phyloP scores from a whole-genome alignment of 2,888 invertebrate species.

The Automeris io region DNA sequence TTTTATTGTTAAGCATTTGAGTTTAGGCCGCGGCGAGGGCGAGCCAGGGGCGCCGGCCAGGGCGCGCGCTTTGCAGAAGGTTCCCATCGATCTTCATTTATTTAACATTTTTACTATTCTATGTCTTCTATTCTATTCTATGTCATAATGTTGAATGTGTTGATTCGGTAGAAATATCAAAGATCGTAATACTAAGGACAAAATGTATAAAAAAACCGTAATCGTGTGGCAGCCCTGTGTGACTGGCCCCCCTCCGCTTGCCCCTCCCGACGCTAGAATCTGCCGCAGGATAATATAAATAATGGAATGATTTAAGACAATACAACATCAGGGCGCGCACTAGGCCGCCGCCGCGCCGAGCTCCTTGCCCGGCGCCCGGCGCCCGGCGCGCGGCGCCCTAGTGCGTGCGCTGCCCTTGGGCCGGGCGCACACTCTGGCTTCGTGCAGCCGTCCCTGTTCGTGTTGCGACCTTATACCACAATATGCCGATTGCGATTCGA shows the following conservation, averaged over 20 bases:
- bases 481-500: too few species aligned
- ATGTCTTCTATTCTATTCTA: too few species aligned
- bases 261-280: neutral
- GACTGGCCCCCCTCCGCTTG: neutral
- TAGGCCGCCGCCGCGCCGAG: neutral
- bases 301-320: conserved; percentile 3
- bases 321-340: conserved; percentile 1
- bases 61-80: neutral
- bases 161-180: too few species aligned
- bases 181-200: neutral
- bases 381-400: too few species aligned
- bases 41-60: neutral
- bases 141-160: too few species aligned
- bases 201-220: neutral
- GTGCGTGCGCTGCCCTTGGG: too few species aligned
- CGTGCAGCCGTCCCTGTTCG: too few species aligned
- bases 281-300: neutral
- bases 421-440: too few species aligned
- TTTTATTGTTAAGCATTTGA: conserved; percentile 2
- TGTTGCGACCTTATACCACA: too few species aligned
- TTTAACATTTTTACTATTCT: neutral
- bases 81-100: neutral
- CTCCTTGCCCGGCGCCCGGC: too few species aligned
- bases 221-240: neutral
- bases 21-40: neutral